A percentile compares a stretch with the other conserved stretches of the same genome.
Conservation (phyloP, 1,140 invertebrate genomes). For the Charaxes varanes region DNA sequence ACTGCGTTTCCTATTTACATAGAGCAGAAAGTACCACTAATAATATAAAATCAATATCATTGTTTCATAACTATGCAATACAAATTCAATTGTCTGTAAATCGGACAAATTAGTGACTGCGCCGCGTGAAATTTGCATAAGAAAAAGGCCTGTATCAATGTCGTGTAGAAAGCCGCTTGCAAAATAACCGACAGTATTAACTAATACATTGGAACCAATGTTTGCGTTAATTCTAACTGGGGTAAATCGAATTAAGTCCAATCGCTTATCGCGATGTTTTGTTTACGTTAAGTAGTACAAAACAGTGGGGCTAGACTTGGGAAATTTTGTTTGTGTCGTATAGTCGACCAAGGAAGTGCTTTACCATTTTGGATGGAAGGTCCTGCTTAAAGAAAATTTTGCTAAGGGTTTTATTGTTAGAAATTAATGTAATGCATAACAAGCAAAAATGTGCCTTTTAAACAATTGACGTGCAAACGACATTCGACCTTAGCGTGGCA, state of each 20-base stretch:
- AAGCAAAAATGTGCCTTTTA: too few species aligned
- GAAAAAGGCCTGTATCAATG: conserved; percentile 15
- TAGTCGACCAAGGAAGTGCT: too few species aligned
- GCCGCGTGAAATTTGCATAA: conserved; percentile 25
- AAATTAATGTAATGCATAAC: too few species aligned
- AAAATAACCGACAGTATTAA: conserved; percentile 10
- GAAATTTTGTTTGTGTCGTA: too few species aligned
- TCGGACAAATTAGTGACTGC: conserved; percentile 24
- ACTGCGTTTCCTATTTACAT: too few species aligned
- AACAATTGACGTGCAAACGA: too few species aligned
- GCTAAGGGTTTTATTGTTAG: too few species aligned
- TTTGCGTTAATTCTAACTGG: conserved; percentile 9
- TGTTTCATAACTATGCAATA: conserved; percentile 19
- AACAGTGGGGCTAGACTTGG: too few species aligned
- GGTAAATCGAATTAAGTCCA: conserved; percentile 7
- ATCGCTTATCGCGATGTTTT: conserved; percentile 12
- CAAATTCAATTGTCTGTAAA: conserved; percentile 22
- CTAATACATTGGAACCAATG: conserved; percentile 12
- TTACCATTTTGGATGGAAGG: too few species aligned
- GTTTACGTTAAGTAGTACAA: too few species aligned
- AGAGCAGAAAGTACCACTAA: not conserved
- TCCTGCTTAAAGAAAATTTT: too few species aligned
- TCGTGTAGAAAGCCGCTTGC: conserved; percentile 8
- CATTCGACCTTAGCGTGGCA: too few species aligned
- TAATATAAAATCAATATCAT: conserved; percentile 5